phyloP scores from a whole-genome alignment of 2,797 vertebrate genomes.

The Heterohyrax brucei region DNA sequence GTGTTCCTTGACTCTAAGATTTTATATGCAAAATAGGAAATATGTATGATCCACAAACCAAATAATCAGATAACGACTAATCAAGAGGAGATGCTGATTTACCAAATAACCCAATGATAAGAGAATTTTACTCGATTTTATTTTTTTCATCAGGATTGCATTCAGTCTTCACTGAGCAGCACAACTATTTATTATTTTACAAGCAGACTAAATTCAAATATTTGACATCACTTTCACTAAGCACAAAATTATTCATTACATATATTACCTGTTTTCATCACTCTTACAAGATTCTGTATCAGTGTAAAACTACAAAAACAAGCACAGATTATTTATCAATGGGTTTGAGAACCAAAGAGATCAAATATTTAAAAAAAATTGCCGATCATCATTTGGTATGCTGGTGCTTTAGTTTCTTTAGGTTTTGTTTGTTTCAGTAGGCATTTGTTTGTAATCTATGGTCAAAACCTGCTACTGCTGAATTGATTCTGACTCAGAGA shows the following conservation, averaged over 20 bases:
- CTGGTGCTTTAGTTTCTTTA: constrained; percentile 40
- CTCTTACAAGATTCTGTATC: constrained; percentile 28
- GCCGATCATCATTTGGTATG: not conserved
- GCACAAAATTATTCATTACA: constrained; percentile 43
- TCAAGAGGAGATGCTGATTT: constrained; percentile 54
- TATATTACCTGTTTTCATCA: constrained; percentile 35
- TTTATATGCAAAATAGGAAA: constrained; percentile 66
- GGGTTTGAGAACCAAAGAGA: constrained; percentile 32
- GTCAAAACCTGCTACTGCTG: not conserved
- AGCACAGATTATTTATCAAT: constrained; percentile 19
- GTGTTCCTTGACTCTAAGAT: constrained; percentile 53
- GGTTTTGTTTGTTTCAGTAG: constrained; percentile 27
- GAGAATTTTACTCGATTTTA: constrained; percentile 56
- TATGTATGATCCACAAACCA: constrained; percentile 27
- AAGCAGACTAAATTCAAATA: constrained; percentile 17
- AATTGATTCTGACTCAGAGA: no score
- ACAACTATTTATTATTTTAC: constrained; percentile 24
- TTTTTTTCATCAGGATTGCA: constrained; percentile 46
- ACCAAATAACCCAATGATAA: constrained; percentile 50
- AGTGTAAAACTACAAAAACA: constrained; percentile 28
- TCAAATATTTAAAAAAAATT: not conserved
- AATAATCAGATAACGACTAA: constrained; percentile 56
- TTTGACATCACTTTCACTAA: constrained; percentile 48
- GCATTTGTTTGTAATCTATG: constrained; percentile 21
- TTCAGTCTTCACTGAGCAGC: constrained; percentile 23